Evolutionary conservation across 2,797 vertebrate species (phyloP), one percentile per base, ranked within the genome.

Genomic region (Columba guinea): DNA sequence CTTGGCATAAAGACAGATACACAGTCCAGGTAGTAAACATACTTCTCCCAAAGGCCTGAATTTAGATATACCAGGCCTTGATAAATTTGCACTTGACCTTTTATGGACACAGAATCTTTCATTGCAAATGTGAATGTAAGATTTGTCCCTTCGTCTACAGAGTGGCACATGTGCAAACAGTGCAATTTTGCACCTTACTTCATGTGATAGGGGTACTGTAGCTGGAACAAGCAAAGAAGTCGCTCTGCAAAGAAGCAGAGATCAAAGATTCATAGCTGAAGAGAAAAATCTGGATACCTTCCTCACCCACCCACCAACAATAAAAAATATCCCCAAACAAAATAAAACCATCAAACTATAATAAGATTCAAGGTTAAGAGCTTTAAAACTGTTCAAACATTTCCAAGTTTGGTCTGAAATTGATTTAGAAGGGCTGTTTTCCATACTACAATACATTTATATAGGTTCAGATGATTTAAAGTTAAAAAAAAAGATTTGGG

Each of bases 1-100:
- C 87, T 94, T 93, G 84, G 73, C 91, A 82, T 67, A 56, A 88
- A 93, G 79, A 95, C 51, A 96, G 85, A 93, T 84, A 86, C 51
- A 65, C 52, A 46, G 70, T 78, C 86, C 93, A 96, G 95, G 89
- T 96, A 89, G 35, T 67, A 97, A 94, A 92, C 2, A 9, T 91
- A 53, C 77, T 95, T 95, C 85, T 97, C 84, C 85, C 64, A 86
- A 81, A 94, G 75, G 55, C 73, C 85, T 91, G 35, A 77, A 82
- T 78, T 90, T 85, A 92, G 88, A 73, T 84, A 11, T 85, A 55
- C 32, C 0, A 0, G 16, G 22, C 16, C 39, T 94, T 74, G 21
- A 75, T 88, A 85, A 71, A 80, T 80, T 94, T 93, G 41, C 46
- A 48, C 48, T 22, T 83, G 65, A 87, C 64, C n/a, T 95, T 82